These are phyloP conservation scores for Volucella bombylans DNA, from an alignment of 2,888 invertebrate genomes.

Conservation along the genomic window DNA sequence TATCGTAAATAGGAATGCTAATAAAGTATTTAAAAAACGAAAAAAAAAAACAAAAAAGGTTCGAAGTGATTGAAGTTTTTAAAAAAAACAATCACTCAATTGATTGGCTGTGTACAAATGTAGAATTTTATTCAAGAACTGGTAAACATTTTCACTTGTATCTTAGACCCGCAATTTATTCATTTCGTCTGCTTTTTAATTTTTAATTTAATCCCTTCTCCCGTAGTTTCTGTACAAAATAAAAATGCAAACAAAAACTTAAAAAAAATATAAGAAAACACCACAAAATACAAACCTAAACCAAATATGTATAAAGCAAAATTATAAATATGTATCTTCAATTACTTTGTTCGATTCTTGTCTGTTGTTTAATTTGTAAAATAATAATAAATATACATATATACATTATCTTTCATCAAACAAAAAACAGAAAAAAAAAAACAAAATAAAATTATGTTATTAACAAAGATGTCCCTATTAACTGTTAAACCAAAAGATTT, in stretches of 20 bases:
- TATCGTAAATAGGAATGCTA: slow-evolving; percentile 1
- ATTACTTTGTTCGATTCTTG: slow-evolving; percentile 64
- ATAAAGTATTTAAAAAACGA: neutral
- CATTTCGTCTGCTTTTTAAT: neutral
- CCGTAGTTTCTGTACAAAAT: slow-evolving; percentile 4
- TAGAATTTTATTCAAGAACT: slow-evolving; percentile 49
- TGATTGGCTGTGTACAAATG: slow-evolving; percentile 71
- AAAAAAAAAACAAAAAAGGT: slow-evolving; percentile 29
- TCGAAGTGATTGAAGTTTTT: slow-evolving; percentile 25
- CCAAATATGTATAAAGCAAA: slow-evolving; percentile 40
- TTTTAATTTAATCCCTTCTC: slow-evolving; percentile 11
- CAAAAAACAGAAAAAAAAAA: slow-evolving; percentile 6
- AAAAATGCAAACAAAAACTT: neutral
- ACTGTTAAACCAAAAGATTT: slow-evolving; percentile 57
- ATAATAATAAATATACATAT: slow-evolving; percentile 25
- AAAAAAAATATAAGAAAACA: slow-evolving; percentile 15
- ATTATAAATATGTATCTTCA: slow-evolving; percentile 29
- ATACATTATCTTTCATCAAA: slow-evolving; percentile 17
- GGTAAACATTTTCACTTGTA: slow-evolving; percentile 19
- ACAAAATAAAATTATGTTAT: slow-evolving; percentile 11
- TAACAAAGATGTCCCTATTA: slow-evolving; percentile 54
- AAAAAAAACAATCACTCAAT: slow-evolving; percentile 31
- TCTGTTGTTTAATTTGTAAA: slow-evolving; percentile 65
- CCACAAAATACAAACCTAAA: slow-evolving; percentile 63
- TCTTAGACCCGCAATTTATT: too few relatives aligned